phyloP scores from a whole-genome alignment of 2,797 vertebrate species.

The Potorous gilbertii region DNA sequence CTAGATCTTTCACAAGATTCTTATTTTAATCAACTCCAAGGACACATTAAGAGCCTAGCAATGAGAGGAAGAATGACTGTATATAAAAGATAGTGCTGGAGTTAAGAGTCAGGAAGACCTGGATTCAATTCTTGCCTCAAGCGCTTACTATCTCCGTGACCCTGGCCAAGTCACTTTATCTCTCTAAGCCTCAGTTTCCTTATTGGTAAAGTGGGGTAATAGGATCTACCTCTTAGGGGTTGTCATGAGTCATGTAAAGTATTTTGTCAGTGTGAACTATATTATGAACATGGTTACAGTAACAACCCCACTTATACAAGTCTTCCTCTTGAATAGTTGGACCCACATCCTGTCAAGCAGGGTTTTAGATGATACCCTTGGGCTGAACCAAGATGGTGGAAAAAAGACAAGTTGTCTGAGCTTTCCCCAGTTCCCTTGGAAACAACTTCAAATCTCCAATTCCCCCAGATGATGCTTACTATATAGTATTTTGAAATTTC shows the following conservation, averaged over 20 bases:
- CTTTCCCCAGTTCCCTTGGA: background rate
- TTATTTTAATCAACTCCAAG: background rate
- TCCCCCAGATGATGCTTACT: background rate
- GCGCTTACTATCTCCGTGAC: background rate
- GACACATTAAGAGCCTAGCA: background rate
- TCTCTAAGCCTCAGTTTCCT: background rate
- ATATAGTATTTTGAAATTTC: background rate
- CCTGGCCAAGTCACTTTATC: background rate
- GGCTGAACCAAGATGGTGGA: background rate
- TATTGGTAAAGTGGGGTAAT: background rate
- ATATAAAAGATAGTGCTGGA: background rate
- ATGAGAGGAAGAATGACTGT: background rate
- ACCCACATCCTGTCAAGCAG: background rate
- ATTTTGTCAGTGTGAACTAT: background rate
- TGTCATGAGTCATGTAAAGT: background rate
- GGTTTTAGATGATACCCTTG: background rate
- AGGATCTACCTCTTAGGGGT: background rate
- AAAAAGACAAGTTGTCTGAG: background rate
- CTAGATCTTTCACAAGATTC: background rate
- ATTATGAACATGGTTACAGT: background rate
- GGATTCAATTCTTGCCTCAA: background rate
- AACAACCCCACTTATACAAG: background rate
- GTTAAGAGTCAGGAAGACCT: background rate
- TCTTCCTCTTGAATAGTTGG: background rate
- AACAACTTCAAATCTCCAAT: background rate